A percentile compares a stretch with the other conserved stretches of the same genome.
Evolutionary conservation across 2,888 invertebrate species (phyloP).

Genomic region (Merodon equestris): DNA sequence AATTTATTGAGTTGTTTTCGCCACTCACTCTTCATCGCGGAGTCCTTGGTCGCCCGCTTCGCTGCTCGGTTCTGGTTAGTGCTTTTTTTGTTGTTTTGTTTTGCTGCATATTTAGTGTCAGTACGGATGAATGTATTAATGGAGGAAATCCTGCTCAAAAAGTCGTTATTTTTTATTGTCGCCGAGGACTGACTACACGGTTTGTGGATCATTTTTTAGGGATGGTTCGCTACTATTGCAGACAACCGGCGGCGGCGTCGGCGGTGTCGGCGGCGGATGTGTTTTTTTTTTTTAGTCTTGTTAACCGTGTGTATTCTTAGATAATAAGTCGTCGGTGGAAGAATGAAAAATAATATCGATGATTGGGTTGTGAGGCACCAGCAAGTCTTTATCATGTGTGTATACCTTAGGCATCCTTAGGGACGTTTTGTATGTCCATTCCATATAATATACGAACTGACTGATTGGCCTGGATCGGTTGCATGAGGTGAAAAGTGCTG

Average conservation of each 20-base stretch:
- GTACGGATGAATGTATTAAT: slow-evolving; percentile 36
- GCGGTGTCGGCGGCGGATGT: not conserved
- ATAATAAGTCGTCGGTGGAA: slow-evolving; percentile 18
- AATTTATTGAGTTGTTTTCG: slow-evolving; percentile 35
- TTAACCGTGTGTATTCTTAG: slow-evolving; percentile 11
- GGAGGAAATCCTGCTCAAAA: slow-evolving; percentile 20
- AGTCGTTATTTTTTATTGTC: slow-evolving; percentile 22
- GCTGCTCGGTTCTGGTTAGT: not conserved
- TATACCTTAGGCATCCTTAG: not conserved
- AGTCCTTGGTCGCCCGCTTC: not conserved
- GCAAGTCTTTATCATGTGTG: slow-evolving; percentile 8
- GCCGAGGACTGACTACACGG: slow-evolving; percentile 6
- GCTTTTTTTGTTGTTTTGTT: slow-evolving; percentile 8
- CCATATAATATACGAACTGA: too few relatives aligned
- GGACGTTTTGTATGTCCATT: not conserved
- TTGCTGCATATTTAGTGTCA: slow-evolving; percentile 20
- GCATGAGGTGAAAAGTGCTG: slow-evolving; percentile 15
- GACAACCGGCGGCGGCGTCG: not conserved
- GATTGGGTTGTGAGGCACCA: slow-evolving; percentile 22
- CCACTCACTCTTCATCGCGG: not conserved
- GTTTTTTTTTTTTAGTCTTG: not conserved
- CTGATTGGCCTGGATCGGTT: slow-evolving; percentile 18
- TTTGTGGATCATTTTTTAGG: not conserved
- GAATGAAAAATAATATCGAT: slow-evolving; percentile 27
- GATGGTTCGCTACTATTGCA: slow-evolving; percentile 8